A percentile compares a stretch with the other conserved stretches of the same genome.
These are phyloP conservation scores for Drepana arcuata DNA, from an alignment of 1,140 invertebrate species.

Conservation along the genomic window DNA sequence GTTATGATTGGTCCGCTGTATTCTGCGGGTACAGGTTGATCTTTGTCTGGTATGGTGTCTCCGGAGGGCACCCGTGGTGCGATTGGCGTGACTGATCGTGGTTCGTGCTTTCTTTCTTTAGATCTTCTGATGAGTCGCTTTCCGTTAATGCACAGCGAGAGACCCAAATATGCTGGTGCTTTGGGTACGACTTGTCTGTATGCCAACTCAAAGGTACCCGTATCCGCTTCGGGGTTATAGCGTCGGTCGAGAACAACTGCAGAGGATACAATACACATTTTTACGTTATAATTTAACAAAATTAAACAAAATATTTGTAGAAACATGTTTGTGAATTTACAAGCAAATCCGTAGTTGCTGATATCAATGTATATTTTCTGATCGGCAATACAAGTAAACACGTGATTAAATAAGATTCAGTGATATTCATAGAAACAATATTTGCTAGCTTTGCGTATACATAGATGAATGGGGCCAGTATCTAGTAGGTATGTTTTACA, in stretches of 20 bases:
- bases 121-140: conserved; percentile 66
- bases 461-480: too few relatives aligned
- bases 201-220: conserved; percentile 88
- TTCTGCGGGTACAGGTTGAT: conserved; percentile 45
- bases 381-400: too few relatives aligned
- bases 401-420: too few relatives aligned
- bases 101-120: conserved; percentile 47
- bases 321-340: too few relatives aligned
- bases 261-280: too few relatives aligned
- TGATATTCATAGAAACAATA: too few relatives aligned
- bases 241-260: conserved; percentile 90
- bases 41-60: conserved; percentile 24
- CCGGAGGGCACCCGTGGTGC: conserved; percentile 30
- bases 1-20: conserved; percentile 64
- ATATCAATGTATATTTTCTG: too few relatives aligned
- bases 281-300: too few relatives aligned
- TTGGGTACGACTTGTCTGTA: conserved; percentile 81
- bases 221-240: conserved; percentile 83
- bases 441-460: too few relatives aligned
- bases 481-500: too few relatives aligned
- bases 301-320: too few relatives aligned
- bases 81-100: conserved; percentile 26
- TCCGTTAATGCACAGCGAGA: conserved; percentile 82
- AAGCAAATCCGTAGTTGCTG: too few relatives aligned
- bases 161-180: conserved; percentile 88